phyloP scores from a whole-genome alignment of 2,888 invertebrate genomes.

The Saturnia pavonia region DNA sequence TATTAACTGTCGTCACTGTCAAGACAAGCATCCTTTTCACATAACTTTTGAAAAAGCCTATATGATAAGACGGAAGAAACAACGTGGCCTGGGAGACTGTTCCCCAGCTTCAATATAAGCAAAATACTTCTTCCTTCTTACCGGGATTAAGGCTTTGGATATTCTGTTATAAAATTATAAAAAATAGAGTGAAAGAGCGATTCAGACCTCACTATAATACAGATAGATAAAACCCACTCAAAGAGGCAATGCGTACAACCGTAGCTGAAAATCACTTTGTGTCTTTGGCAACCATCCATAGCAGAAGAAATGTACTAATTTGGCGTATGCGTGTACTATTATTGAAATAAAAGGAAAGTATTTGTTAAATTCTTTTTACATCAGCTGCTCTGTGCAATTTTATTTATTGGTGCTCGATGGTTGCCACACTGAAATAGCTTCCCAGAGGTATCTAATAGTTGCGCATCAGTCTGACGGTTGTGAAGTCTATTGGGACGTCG shows the following conservation, averaged over 20 bases:
- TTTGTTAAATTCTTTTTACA: background rate
- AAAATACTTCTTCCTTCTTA: background rate
- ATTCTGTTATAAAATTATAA: background rate
- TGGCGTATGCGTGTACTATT: background rate
- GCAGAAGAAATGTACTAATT: background rate
- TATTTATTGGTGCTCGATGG: conserved; percentile 26
- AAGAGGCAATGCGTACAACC: background rate
- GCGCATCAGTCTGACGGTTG: background rate
- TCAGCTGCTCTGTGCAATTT: background rate
- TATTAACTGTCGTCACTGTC: background rate
- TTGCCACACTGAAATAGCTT: conserved; percentile 28
- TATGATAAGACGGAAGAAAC: background rate
- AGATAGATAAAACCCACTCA: background rate
- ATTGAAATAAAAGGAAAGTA: background rate
- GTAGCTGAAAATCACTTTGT: too few relatives aligned
- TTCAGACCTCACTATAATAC: background rate
- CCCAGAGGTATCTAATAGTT: conserved; percentile 18
- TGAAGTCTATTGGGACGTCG: conserved; percentile 41
- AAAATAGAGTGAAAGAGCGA: background rate
- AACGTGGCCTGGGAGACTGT: background rate
- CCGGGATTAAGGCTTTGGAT: background rate
- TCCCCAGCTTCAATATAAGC: background rate
- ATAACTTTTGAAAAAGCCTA: background rate
- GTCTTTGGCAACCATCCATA: too few relatives aligned
- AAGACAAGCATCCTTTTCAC: background rate